phyloP scores from a whole-genome alignment of 2,113 vertebrate genomes.

The Podarcis raffonei region DNA sequence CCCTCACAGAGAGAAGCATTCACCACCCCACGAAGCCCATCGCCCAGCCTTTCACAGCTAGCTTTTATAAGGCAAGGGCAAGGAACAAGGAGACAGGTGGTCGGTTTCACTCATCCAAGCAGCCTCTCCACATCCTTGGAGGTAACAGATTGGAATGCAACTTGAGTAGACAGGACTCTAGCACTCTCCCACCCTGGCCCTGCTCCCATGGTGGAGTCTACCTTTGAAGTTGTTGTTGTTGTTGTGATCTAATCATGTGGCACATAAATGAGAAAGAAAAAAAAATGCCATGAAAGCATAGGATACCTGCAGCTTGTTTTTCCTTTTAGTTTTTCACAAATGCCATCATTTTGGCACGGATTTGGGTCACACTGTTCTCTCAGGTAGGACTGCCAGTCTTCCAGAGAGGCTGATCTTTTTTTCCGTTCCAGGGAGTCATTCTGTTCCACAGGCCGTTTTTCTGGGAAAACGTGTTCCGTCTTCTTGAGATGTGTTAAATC shows the following conservation, averaged over 20 bases:
- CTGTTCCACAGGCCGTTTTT: neutral
- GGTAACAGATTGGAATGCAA: too few species aligned
- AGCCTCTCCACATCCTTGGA: too few species aligned
- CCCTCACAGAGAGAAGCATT: too few species aligned
- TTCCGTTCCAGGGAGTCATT: conserved; percentile 55
- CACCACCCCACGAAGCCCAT: too few species aligned
- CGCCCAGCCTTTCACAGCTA: too few species aligned
- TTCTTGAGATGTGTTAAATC: conserved; percentile 84
- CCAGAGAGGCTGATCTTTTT: conserved; percentile 54
- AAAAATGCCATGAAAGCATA: neutral
- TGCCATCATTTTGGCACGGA: conserved; percentile 84
- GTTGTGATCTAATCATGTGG: neutral
- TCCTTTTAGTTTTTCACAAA: conserved; percentile 79
- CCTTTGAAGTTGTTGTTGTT: neutral
- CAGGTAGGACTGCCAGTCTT: conserved; percentile 61
- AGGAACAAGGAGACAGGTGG: too few species aligned
- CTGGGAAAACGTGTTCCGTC: conserved; percentile 77
- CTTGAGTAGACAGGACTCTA: too few species aligned
- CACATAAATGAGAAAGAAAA: neutral
- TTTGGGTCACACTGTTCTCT: conserved; percentile 78
- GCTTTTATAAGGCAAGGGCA: too few species aligned
- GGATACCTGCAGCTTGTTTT: conserved; percentile 85
- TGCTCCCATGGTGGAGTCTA: neutral
- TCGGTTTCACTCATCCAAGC: too few species aligned
- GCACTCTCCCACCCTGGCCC: neutral